Conservation (phyloP, 2,888 invertebrate species). For the Melanchra persicariae region DNA sequence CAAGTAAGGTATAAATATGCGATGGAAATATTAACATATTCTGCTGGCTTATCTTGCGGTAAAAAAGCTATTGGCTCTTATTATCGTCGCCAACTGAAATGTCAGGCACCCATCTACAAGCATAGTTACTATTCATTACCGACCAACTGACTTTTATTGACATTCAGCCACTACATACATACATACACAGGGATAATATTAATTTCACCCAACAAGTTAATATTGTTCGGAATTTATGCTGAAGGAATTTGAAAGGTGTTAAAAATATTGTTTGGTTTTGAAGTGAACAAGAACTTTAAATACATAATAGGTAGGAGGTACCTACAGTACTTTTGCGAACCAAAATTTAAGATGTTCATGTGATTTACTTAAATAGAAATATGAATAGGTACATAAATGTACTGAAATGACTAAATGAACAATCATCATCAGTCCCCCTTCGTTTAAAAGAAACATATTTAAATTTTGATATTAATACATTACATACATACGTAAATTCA, state of each 20-base stretch:
- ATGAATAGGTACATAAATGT: not conserved
- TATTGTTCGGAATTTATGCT: conserved; percentile 19
- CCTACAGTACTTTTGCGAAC: not conserved
- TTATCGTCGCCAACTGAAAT: conserved; percentile 57
- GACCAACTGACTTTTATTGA: conserved; percentile 57
- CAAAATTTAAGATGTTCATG: no score
- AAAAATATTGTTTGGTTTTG: conserved; percentile 1
- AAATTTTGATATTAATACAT: conserved; percentile 1
- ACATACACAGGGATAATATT: conserved; percentile 52
- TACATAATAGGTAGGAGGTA: not conserved
- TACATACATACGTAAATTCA: conserved; percentile 1
- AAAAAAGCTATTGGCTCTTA: conserved; percentile 56
- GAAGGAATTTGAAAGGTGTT: not conserved
- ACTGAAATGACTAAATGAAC: not conserved
- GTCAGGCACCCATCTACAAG: conserved; percentile 47
- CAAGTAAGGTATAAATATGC: conserved; percentile 24
- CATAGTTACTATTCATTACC: conserved; percentile 50
- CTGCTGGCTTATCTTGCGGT: conserved; percentile 30
- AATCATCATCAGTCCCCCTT: no score
- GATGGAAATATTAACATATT: conserved; percentile 54
- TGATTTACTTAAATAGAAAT: no score
- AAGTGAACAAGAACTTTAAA: not conserved
- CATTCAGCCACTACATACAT: conserved; percentile 45
- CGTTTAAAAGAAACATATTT: not conserved
- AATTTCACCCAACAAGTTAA: conserved; percentile 50